phyloP scores from a whole-genome alignment of 2,113 vertebrate species.

The Sinosuthora webbiana region DNA sequence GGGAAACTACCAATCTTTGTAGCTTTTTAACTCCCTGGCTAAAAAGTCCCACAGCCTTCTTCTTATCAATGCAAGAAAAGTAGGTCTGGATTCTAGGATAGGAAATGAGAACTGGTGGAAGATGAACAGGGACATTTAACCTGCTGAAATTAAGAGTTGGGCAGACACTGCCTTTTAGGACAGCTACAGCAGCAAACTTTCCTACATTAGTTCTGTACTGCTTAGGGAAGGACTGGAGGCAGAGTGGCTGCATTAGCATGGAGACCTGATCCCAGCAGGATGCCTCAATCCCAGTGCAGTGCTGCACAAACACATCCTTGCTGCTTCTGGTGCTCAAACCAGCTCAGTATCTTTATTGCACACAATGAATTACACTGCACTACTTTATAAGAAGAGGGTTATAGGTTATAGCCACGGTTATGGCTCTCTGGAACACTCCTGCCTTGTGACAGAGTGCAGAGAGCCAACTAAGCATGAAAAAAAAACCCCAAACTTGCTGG shows the following conservation, averaged over 20 bases:
- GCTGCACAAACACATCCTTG: neutral
- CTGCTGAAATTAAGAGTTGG: neutral
- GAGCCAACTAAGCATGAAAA: neutral
- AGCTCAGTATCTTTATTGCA: neutral
- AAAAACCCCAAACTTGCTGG: neutral
- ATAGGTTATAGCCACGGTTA: neutral
- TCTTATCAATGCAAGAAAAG: neutral
- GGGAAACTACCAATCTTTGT: neutral
- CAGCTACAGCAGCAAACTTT: neutral
- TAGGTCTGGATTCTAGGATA: neutral
- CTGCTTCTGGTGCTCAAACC: neutral
- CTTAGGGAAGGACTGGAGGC: neutral
- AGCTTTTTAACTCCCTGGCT: neutral
- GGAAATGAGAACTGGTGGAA: neutral
- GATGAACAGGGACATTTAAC: neutral
- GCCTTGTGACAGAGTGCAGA: neutral
- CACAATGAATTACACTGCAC: neutral
- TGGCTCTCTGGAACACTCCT: neutral
- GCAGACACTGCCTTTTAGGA: neutral
- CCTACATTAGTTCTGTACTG: neutral
- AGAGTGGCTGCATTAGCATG: neutral
- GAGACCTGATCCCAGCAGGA: neutral
- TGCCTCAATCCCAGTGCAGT: neutral
- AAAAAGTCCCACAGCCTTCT: neutral
- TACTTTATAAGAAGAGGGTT: neutral